phyloP scores from a whole-genome alignment of 2,113 vertebrate species.

The Solea senegalensis region DNA sequence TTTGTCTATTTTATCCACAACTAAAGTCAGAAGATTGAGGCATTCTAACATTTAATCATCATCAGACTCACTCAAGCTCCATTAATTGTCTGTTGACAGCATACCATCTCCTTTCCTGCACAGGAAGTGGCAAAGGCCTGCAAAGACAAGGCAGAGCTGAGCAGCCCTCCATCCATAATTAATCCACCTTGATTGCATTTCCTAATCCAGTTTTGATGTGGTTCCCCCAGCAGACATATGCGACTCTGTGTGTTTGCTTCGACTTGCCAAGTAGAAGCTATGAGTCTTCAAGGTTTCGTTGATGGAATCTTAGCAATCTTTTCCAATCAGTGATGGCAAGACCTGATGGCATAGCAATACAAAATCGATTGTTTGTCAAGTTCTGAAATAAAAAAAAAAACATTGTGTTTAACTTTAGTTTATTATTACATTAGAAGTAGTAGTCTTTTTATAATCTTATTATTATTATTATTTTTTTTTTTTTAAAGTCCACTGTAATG shows the following conservation, averaged over 20 bases:
- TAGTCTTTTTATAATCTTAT: too few species aligned
- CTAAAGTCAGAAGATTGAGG: background rate
- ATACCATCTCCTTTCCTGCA: constrained; percentile 19
- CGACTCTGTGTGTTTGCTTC: constrained; percentile 42
- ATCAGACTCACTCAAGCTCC: background rate
- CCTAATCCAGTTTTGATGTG: constrained; percentile 71
- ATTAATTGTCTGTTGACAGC: constrained; percentile 26
- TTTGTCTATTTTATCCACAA: background rate
- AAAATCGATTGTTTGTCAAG: background rate
- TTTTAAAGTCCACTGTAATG: too few species aligned
- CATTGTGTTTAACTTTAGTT: background rate
- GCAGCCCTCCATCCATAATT: constrained; percentile 73
- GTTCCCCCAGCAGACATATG: constrained; percentile 35
- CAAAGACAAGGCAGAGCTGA: constrained; percentile 54
- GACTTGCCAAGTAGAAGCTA: constrained; percentile 29
- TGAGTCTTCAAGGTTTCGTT: constrained; percentile 13
- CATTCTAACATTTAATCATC: background rate
- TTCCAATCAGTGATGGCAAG: background rate
- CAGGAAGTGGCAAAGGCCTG: constrained; percentile 36
- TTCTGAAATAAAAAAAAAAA: background rate
- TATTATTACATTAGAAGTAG: background rate
- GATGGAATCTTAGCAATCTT: constrained; percentile 17
- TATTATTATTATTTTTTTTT: too few species aligned
- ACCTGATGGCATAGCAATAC: background rate
- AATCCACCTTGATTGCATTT: constrained; percentile 79